Evolutionary conservation across 2,888 invertebrate genomes (phyloP).

Genomic region (Lasioglossum pauxillum): DNA sequence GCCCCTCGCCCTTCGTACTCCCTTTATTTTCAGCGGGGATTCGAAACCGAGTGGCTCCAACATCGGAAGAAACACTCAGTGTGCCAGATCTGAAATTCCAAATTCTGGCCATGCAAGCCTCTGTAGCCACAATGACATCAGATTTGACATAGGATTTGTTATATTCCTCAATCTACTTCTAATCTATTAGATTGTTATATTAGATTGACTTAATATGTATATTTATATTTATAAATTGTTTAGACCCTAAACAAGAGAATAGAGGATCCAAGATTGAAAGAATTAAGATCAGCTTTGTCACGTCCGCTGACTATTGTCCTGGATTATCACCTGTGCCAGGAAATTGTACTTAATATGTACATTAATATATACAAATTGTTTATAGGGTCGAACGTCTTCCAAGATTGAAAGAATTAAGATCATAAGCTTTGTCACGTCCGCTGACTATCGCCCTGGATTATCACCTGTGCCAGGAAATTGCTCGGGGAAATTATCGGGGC

Average conservation of each 20-base stretch:
- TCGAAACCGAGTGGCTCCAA: conserved; percentile 51
- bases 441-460: conserved; percentile 66
- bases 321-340: conserved; percentile 59
- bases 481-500: conserved; percentile 56
- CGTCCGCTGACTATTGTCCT: conserved; percentile 66
- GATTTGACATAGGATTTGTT: neutral
- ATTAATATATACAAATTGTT: too few relatives aligned
- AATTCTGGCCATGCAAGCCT: neutral
- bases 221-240: too few relatives aligned
- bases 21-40: conserved; percentile 30
- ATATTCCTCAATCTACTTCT: too few relatives aligned
- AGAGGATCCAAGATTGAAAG: too few relatives aligned
- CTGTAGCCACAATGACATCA: neutral
- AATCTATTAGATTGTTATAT: too few relatives aligned
- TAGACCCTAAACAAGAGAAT: too few relatives aligned
- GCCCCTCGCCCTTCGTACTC: conserved; percentile 1
- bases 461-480: conserved; percentile 60
- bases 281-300: conserved; percentile 40
- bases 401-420: neutral
- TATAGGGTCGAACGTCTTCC: too few relatives aligned
- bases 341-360: conserved; percentile 37
- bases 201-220: too few relatives aligned
- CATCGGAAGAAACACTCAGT: neutral
- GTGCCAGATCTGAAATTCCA: neutral
- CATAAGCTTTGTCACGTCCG: conserved; percentile 60